A percentile compares a stretch with the other conserved stretches of the same genome.
phyloP scores from a whole-genome alignment of 2,888 invertebrate species.

The Tenthredo distinguenda region DNA sequence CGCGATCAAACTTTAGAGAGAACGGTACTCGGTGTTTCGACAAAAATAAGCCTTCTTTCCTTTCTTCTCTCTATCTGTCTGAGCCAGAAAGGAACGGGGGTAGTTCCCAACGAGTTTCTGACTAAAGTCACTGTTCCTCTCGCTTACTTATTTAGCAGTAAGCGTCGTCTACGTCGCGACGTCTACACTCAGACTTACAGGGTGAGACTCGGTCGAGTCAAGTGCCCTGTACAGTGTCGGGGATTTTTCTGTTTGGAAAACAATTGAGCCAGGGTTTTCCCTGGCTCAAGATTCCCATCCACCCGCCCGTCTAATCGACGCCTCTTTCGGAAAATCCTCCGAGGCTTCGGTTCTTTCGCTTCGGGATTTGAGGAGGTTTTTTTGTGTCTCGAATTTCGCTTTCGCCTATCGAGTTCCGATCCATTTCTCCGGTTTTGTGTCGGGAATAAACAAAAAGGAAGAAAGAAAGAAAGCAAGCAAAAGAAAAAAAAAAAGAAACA shows the following conservation, averaged over 20 bases:
- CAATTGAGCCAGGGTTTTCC: neutral
- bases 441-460: neutral
- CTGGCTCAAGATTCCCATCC: neutral
- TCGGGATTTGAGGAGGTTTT: neutral
- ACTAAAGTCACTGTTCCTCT: neutral
- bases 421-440: neutral
- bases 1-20: neutral
- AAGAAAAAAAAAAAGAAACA: neutral
- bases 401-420: neutral
- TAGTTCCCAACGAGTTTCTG: neutral
- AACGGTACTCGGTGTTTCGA: neutral
- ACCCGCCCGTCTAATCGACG: conserved; percentile 32
- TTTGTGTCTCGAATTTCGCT: neutral
- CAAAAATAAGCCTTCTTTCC: neutral
- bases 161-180: neutral
- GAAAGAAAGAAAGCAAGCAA: neutral
- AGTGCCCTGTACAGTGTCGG: neutral
- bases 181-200: neutral
- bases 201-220: neutral
- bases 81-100: neutral
- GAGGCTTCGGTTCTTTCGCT: neutral
- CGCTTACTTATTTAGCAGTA: conserved; percentile 22
- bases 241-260: conserved; percentile 25
- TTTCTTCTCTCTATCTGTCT: neutral
- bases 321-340: neutral